Evolutionary conservation across 2,797 vertebrate species (phyloP).

Genomic region (Pantherophis alleghaniensis): DNA sequence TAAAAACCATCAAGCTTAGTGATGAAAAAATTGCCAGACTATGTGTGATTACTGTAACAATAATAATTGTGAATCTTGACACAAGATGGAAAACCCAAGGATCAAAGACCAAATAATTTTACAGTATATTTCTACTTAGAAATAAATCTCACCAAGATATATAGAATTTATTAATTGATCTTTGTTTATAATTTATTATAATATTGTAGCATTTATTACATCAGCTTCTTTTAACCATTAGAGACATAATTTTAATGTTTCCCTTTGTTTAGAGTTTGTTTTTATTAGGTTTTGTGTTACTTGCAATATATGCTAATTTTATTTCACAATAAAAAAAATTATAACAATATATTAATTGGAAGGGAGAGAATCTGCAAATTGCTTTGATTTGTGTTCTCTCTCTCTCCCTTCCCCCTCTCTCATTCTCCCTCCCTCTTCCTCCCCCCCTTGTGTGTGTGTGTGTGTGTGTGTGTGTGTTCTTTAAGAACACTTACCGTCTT

Average conservation of each 20-base stretch:
- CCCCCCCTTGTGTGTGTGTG: too few species aligned
- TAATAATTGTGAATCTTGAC: slow-evolving; percentile 24
- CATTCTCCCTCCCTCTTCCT: too few species aligned
- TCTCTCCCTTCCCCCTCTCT: rapidly evolving
- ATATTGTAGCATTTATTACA: not conserved
- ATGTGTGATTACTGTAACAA: slow-evolving; percentile 31
- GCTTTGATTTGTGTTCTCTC: not conserved
- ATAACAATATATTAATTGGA: too few species aligned
- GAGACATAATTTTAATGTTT: not conserved
- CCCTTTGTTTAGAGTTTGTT: not conserved
- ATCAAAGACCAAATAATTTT: slow-evolving; percentile 27
- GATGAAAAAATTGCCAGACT: slow-evolving; percentile 44
- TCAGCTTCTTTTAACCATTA: not conserved
- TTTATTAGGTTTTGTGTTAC: not conserved
- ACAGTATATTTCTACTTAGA: not conserved
- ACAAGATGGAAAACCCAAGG: slow-evolving; percentile 34
- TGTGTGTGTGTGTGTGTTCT: not conserved
- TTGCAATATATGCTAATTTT: not conserved
- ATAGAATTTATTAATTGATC: not conserved
- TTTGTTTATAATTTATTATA: not conserved
- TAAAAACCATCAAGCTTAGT: slow-evolving; percentile 40
- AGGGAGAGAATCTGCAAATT: too few species aligned
- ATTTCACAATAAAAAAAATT: too few species aligned
- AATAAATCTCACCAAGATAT: not conserved
- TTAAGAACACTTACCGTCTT: not conserved